Percentiles rank a stretch among this genome's conserved stretches.
These are phyloP conservation scores for Punctoribates punctum DNA, from an alignment of 2,888 invertebrate species.

Conservation along the genomic window DNA sequence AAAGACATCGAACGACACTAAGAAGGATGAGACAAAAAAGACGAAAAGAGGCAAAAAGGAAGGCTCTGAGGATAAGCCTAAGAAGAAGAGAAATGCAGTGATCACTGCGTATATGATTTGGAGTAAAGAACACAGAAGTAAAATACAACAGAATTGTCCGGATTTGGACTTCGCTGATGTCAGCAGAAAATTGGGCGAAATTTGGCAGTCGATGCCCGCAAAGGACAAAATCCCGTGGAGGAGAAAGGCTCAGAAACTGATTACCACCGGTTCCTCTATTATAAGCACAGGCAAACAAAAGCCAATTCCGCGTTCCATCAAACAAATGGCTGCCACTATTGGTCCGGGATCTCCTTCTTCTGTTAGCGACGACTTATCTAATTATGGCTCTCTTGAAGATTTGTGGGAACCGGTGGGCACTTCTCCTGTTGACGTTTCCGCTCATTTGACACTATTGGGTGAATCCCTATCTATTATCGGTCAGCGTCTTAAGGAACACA, in stretches of 20 bases:
- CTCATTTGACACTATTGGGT: slow-evolving; percentile 83
- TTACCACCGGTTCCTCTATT: slow-evolving; percentile 57
- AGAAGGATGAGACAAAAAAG: slow-evolving; percentile 2
- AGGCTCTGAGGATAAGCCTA: slow-evolving; percentile 10
- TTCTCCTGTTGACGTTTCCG: slow-evolving; percentile 82
- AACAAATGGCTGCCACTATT: not conserved
- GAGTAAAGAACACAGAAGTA: slow-evolving; percentile 76
- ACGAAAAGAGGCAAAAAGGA: not conserved
- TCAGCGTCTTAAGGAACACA: slow-evolving; percentile 84
- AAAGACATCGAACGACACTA: not conserved
- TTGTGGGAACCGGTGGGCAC: slow-evolving; percentile 64
- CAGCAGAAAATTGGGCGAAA: slow-evolving; percentile 76
- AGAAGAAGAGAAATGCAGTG: slow-evolving; percentile 58
- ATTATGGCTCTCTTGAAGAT: slow-evolving; percentile 10
- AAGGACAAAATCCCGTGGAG: slow-evolving; percentile 62
- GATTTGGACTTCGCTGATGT: slow-evolving; percentile 69
- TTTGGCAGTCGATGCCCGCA: slow-evolving; percentile 74
- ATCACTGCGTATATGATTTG: slow-evolving; percentile 85
- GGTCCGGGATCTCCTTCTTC: not conserved
- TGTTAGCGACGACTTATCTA: not conserved
- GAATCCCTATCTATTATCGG: slow-evolving; percentile 92
- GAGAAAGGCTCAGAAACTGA: slow-evolving; percentile 70
- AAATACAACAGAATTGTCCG: slow-evolving; percentile 55
- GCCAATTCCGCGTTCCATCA: not conserved
- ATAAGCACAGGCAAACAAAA: slow-evolving; percentile 54